A percentile compares a stretch with the other conserved stretches of the same genome.
phyloP scores from a whole-genome alignment of 1,140 invertebrate genomes.

The Trachymyrmex septentrionalis region DNA sequence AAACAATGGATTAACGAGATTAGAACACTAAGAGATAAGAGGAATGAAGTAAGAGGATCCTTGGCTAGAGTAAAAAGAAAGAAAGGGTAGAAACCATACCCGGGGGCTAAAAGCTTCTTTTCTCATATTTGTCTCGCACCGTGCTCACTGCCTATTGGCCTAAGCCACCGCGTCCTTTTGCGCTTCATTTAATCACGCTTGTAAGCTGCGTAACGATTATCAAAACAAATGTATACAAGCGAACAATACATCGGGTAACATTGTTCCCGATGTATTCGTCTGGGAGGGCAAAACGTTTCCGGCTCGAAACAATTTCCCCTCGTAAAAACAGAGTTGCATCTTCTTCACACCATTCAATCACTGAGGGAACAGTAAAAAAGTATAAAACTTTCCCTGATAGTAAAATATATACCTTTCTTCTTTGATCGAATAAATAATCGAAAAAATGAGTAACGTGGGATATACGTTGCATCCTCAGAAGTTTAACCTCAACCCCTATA shows the following conservation, averaged over 20 bases:
- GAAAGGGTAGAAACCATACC: constrained; percentile 9
- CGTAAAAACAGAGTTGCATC: not conserved
- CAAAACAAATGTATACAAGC: not conserved
- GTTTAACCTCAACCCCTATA: not conserved
- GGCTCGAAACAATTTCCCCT: constrained; percentile 46
- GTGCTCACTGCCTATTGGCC: constrained; percentile 44
- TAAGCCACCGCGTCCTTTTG: constrained; percentile 40
- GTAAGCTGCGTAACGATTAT: constrained; percentile 23
- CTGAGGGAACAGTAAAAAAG: not conserved
- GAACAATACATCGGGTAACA: not conserved
- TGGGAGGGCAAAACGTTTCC: constrained; percentile 35
- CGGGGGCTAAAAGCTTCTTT: constrained; percentile 65
- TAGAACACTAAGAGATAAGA: constrained; percentile 8
- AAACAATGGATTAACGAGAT: constrained; percentile 41
- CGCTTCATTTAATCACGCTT: constrained; percentile 58
- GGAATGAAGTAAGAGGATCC: constrained; percentile 45
- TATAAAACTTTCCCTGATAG: not conserved
- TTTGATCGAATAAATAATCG: not conserved
- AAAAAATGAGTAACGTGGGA: too few relatives aligned
- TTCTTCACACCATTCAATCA: not conserved
- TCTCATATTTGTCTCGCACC: constrained; percentile 50
- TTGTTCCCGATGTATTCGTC: not conserved
- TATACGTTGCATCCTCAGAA: not conserved
- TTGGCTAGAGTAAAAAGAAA: constrained; percentile 60
- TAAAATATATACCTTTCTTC: not conserved